phyloP scores from a whole-genome alignment of 2,113 vertebrate genomes.

The Tenrec ecaudatus region DNA sequence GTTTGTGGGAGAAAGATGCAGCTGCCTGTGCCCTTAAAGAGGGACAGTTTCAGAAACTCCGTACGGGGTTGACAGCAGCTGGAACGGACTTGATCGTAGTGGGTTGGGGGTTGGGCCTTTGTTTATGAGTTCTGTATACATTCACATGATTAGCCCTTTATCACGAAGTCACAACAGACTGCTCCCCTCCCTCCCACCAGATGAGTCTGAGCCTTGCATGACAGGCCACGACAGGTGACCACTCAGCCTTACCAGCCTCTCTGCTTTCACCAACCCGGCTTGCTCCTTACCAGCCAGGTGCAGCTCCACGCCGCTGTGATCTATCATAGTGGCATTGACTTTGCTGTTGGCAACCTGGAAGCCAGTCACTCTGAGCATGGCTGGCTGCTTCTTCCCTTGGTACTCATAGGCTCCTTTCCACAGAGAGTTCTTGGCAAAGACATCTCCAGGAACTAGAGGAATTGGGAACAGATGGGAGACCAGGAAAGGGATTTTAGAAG shows the following conservation, averaged over 20 bases:
- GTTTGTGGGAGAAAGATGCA: no score
- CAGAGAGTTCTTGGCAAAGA: conserved; percentile 96
- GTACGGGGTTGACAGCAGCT: no score
- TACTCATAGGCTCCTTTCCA: conserved; percentile 99
- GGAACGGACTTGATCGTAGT: no score
- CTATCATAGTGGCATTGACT: conserved; percentile 96
- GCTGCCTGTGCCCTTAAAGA: no score
- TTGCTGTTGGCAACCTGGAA: conserved; percentile 92
- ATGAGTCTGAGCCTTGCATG: neutral
- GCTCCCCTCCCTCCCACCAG: neutral
- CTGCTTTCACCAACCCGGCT: fast-evolving
- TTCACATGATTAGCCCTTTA: neutral
- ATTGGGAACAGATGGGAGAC: neutral
- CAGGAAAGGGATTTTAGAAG: neutral
- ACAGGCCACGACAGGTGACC: fast-evolving
- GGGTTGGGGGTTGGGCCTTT: neutral
- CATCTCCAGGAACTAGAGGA: conserved; percentile 93
- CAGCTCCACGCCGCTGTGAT: conserved; percentile 96
- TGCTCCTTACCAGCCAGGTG: conserved; percentile 91
- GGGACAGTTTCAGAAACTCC: no score
- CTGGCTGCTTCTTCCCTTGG: conserved; percentile 97
- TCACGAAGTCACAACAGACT: neutral
- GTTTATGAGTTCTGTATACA: neutral
- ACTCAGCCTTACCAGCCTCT: fast-evolving
- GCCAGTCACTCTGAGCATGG: conserved; percentile 95